Evolutionary conservation across 2,888 invertebrate species (phyloP).

Genomic region (Acrocyrtus sp.): DNA sequence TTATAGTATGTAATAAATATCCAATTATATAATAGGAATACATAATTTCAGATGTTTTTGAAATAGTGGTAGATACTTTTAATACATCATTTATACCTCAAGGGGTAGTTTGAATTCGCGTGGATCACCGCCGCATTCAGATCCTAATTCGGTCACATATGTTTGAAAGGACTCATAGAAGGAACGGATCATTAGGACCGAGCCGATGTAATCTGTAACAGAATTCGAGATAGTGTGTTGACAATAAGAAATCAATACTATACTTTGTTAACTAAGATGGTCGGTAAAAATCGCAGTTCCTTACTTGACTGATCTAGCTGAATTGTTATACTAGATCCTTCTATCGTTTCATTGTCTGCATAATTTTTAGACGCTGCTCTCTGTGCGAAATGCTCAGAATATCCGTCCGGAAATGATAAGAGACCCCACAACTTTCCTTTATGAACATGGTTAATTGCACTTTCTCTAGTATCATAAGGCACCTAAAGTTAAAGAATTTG

Average conservation of each 20-base stretch:
- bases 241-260: neutral
- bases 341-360: slow-evolving; percentile 20
- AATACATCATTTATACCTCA: neutral
- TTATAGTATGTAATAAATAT: neutral
- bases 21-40: no score
- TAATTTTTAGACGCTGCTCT: slow-evolving; percentile 26
- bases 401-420: slow-evolving; percentile 28
- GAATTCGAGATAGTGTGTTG: no score
- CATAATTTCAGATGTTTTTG: no score
- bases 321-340: slow-evolving; percentile 18
- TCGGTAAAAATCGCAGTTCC: no score
- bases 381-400: slow-evolving; percentile 23
- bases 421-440: slow-evolving; percentile 20
- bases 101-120: slow-evolving; percentile 28
- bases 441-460: neutral
- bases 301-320: slow-evolving; percentile 31
- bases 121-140: slow-evolving; percentile 27
- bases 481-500: slow-evolving; percentile 6
- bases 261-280: no score
- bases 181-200: slow-evolving; percentile 20
- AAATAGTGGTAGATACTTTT: no score
- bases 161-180: slow-evolving; percentile 28
- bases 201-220: slow-evolving; percentile 38
- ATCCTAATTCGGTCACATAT: slow-evolving; percentile 19
- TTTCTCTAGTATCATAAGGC: slow-evolving; percentile 15